These are phyloP conservation scores for Hirudo medicinalis DNA, from an alignment of 1,140 invertebrate species.

Conservation along the genomic window DNA sequence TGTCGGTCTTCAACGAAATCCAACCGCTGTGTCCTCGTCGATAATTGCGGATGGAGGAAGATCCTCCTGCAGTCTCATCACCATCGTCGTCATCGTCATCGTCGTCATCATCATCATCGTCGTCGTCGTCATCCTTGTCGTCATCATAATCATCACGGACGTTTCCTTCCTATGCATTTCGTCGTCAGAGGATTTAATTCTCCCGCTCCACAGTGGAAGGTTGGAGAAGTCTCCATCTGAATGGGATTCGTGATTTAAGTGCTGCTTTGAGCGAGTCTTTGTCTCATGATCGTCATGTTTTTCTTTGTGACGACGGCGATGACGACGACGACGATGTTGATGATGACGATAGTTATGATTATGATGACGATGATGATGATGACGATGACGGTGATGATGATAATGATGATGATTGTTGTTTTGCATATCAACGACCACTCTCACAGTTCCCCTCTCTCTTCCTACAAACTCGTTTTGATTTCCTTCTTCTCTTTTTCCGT, in stretches of 20 bases:
- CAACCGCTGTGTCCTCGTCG: not conserved
- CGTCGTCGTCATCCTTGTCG: not conserved
- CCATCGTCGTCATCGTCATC: not conserved
- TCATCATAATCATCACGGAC: not conserved
- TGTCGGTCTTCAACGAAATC: too few relatives aligned
- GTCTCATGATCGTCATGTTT: not conserved
- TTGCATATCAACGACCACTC: not conserved
- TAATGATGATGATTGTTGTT: not conserved
- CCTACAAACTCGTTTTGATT: not conserved
- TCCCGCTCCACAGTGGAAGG: not conserved
- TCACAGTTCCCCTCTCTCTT: not conserved
- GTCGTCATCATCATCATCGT: conserved; percentile 3
- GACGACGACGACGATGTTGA: not conserved
- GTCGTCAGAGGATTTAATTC: too few relatives aligned
- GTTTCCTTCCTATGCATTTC: too few relatives aligned
- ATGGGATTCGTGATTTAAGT: not conserved
- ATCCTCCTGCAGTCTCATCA: not conserved
- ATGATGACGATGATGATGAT: conserved; percentile 1
- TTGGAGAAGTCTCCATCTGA: not conserved
- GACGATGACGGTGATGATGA: not conserved
- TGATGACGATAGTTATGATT: not conserved
- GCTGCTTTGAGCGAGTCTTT: not conserved
- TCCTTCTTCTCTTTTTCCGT: not conserved
- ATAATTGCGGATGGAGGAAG: too few relatives aligned
- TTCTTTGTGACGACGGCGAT: not conserved